phyloP scores from a whole-genome alignment of 2,113 vertebrate species.

The Laterallus jamaicensis region DNA sequence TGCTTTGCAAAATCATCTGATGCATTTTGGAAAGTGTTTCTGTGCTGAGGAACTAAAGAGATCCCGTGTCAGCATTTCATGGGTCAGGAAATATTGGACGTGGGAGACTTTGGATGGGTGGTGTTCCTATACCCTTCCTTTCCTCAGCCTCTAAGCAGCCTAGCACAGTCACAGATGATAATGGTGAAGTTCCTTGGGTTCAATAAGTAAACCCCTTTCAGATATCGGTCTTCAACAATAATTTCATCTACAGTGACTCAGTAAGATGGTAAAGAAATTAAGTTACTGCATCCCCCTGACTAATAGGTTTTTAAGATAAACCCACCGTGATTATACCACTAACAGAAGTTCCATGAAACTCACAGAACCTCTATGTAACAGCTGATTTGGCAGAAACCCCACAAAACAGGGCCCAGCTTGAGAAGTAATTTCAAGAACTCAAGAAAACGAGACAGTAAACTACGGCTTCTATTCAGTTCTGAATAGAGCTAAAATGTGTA shows the following conservation, averaged over 20 bases:
- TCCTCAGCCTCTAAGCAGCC: background rate
- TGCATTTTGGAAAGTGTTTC: background rate
- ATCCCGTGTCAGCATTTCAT: background rate
- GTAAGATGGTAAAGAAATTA: background rate
- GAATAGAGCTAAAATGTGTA: slow-evolving; percentile 26
- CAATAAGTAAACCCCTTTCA: background rate
- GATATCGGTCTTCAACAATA: background rate
- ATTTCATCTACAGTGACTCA: background rate
- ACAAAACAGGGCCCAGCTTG: background rate
- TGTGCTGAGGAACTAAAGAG: background rate
- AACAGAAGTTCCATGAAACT: background rate
- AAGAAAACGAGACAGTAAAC: slow-evolving; percentile 10
- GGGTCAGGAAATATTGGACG: background rate
- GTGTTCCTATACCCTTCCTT: background rate
- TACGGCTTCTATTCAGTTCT: background rate
- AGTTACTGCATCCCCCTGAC: background rate
- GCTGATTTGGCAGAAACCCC: background rate
- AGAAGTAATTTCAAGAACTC: slow-evolving; percentile 22
- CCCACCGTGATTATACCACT: background rate
- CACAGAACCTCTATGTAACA: background rate
- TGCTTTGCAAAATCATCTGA: background rate
- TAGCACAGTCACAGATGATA: background rate
- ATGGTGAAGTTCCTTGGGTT: background rate
- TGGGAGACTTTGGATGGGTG: too few species aligned
- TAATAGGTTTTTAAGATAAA: background rate